Base-by-base conservation (phyloP, 2,888 invertebrate species). In the Euspilapteryx auroguttella region DNA sequence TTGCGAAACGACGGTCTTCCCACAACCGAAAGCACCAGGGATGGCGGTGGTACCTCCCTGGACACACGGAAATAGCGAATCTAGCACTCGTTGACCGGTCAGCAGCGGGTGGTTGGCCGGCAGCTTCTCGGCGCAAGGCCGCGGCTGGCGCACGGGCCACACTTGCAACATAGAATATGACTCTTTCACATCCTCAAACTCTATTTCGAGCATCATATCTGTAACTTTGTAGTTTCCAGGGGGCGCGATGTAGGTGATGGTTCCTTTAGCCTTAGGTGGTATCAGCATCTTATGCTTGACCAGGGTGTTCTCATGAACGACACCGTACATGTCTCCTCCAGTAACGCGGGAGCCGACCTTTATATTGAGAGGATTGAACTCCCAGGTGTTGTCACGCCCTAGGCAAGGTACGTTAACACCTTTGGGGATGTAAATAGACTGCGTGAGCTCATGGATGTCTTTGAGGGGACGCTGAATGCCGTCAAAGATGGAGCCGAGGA, bases 1-100 rank as follows among this genome's bases (percentile, higher is more conserved):
- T 77, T 99, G 99, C 4, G 98, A 99, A 75, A 99, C 98, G 52
- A 99, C 99, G 65, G 99, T 99, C 81, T 99, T 99, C 47, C 99
- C 99, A 75, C 99, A 99, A 66, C 99, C 99, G 79, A 99, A 99
- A 53, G 99, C 99, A 33, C 99, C 98, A 47, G 97, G 97, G 73
- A 98, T 97, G 50, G 97, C 97, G 2, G 98, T 98, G 23, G 98
- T 98, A 38, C 98, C 98, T 37, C 98, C 98, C 73, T 96, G 96
- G 12, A 98, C 97, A 79, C 63, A 94, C 83, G 99, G 99, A 83
- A 99, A 99, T 26, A 99, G 82, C 1, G 98, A 92, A 78, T 99
- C 99, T 35, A 99, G 80, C 28, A 99, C 98, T 37, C 99, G 83
- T 75, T 99, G 99, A 1, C 99, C 99, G 43, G 98, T 98, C 37